Conservation (phyloP, 2,888 invertebrate species). For the Lithophane socia region DNA sequence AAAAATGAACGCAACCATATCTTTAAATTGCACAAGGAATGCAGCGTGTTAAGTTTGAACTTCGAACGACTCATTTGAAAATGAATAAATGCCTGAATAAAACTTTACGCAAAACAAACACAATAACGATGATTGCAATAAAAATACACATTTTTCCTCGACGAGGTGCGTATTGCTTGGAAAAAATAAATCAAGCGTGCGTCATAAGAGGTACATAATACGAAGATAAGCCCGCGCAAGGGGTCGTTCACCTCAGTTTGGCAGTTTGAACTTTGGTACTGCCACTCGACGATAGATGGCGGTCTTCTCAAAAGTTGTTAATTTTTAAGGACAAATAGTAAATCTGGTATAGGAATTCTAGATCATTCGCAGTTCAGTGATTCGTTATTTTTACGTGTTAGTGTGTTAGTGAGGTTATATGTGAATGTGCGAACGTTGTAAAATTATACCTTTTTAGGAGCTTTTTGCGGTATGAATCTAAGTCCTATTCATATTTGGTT, state of each 20-base stretch:
- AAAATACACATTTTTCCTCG: slow-evolving; percentile 64
- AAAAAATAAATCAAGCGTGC: slow-evolving; percentile 68
- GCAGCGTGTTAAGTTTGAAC: slow-evolving; percentile 5
- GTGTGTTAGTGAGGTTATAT: slow-evolving; percentile 49
- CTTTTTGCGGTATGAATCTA: background rate
- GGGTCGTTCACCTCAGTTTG: slow-evolving; percentile 84
- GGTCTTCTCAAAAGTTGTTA: slow-evolving; percentile 4
- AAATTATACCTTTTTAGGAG: background rate
- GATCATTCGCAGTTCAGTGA: slow-evolving; percentile 55
- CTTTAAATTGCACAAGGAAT: slow-evolving; percentile 22
- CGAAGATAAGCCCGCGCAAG: slow-evolving; percentile 73
- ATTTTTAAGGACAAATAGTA: slow-evolving; percentile 30
- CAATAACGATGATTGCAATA: slow-evolving; percentile 57
- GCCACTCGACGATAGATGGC: slow-evolving; percentile 77
- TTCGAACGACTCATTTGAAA: slow-evolving; percentile 24
- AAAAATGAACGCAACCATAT: slow-evolving; percentile 1
- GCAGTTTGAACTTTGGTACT: slow-evolving; percentile 86
- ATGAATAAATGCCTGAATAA: slow-evolving; percentile 44
- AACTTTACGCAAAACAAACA: slow-evolving; percentile 46
- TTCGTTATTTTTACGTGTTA: slow-evolving; percentile 40
- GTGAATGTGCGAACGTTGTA: background rate
- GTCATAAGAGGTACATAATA: slow-evolving; percentile 69
- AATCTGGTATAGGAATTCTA: slow-evolving; percentile 48
- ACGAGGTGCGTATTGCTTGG: slow-evolving; percentile 51
- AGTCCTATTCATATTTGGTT: background rate